Percentiles rank a stretch among this genome's conserved stretches.
phyloP scores from a whole-genome alignment of 2,113 vertebrate species.

The Campylorhamphus procurvoides region DNA sequence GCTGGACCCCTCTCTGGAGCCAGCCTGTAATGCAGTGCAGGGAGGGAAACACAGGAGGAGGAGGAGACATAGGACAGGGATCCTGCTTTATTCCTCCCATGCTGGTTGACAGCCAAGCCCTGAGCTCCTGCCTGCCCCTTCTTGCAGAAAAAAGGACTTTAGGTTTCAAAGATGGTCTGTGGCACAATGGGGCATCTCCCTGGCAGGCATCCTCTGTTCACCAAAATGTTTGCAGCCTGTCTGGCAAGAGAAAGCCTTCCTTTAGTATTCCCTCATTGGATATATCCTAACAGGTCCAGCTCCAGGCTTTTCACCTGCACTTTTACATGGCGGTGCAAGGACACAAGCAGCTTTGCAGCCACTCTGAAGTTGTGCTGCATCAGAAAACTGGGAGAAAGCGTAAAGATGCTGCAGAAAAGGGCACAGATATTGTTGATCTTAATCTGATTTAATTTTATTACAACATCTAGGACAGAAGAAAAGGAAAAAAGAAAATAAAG shows the following conservation, averaged over 20 bases:
- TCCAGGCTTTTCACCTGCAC: not conserved
- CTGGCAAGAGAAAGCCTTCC: not conserved
- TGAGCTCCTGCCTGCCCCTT: not conserved
- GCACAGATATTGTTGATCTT: not conserved
- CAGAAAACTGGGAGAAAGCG: not conserved
- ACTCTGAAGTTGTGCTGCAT: not conserved
- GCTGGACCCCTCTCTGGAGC: not conserved
- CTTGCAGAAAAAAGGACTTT: not conserved
- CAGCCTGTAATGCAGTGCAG: rapidly evolving
- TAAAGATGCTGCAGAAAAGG: not conserved
- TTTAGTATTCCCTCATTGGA: not conserved
- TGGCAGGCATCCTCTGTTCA: not conserved
- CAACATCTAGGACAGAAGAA: not conserved
- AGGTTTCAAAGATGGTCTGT: not conserved
- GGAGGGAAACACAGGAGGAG: not conserved
- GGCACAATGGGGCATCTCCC: not conserved
- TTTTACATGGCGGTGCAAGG: not conserved
- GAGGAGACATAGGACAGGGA: not conserved
- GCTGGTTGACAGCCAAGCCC: not conserved
- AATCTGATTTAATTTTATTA: not conserved
- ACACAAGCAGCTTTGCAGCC: not conserved
- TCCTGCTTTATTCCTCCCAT: not conserved
- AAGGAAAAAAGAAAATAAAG: not conserved
- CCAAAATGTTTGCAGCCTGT: not conserved
- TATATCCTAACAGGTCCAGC: not conserved